Percentiles rank a stretch among this genome's conserved stretches.
Evolutionary conservation across 2,797 vertebrate species (phyloP).

Genomic region (Lagodon rhomboides): DNA sequence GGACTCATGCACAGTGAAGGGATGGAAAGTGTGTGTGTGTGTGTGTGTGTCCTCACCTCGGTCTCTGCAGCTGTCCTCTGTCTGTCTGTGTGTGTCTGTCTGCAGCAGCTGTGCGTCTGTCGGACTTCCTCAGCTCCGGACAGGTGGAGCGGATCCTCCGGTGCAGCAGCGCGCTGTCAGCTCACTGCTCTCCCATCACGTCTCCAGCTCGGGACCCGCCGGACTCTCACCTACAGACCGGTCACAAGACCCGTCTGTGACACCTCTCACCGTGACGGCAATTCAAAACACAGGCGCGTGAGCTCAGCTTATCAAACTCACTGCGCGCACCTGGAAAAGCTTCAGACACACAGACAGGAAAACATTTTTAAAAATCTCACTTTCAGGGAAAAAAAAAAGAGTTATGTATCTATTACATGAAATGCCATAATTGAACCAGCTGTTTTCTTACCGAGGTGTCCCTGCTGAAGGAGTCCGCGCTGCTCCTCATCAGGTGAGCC

Average conservation of each 20-base stretch:
- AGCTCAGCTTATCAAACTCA: conserved; percentile 19
- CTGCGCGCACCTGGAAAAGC: not conserved
- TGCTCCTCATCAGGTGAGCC: conserved; percentile 66
- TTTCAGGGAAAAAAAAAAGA: conserved; percentile 4
- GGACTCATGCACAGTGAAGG: not conserved
- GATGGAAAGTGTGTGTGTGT: conserved; percentile 7
- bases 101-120: conserved; percentile 13
- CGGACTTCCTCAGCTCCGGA: conserved; percentile 36
- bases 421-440: not conserved
- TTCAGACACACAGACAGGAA: too few species aligned
- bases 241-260: too few species aligned
- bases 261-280: not conserved
- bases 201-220: too few species aligned
- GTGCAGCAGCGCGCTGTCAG: not conserved
- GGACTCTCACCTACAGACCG: too few species aligned
- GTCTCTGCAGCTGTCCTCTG: not conserved
- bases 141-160: conserved; percentile 55
- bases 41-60: conserved; percentile 25
- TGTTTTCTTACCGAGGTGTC: conserved; percentile 58
- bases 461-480: not conserved
- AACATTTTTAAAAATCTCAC: not conserved
- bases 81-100: not conserved
- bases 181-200: not conserved
- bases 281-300: not conserved
- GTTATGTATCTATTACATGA: not conserved